Conservation (phyloP, 2,113 vertebrate genomes). For the Planiliza haematocheilus region DNA sequence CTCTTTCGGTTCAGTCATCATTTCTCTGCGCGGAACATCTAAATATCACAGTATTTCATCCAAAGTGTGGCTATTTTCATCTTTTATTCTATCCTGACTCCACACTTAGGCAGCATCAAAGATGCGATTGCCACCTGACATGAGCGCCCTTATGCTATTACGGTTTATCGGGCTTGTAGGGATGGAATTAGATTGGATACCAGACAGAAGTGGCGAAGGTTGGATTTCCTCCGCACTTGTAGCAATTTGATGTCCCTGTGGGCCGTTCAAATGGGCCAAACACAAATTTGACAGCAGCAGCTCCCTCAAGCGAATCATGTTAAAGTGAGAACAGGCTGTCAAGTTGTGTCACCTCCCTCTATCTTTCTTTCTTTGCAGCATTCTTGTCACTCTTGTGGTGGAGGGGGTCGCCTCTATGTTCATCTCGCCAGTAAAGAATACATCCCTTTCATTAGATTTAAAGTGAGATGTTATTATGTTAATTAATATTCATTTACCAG, state of each 20-base stretch:
- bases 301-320: slow-evolving; percentile 68
- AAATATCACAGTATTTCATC: background rate
- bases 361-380: slow-evolving; percentile 41
- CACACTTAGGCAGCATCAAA: slow-evolving; percentile 1
- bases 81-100: slow-evolving; percentile 11
- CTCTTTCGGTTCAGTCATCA: too few species aligned
- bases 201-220: slow-evolving; percentile 41
- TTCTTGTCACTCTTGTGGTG: slow-evolving; percentile 26
- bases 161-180: slow-evolving; percentile 44
- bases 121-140: slow-evolving; percentile 47
- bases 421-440: slow-evolving; percentile 49
- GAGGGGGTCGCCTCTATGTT: slow-evolving; percentile 57
- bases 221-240: slow-evolving; percentile 53
- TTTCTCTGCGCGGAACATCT: background rate
- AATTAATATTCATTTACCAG: slow-evolving; percentile 44
- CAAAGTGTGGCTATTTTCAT: background rate
- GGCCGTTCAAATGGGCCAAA: slow-evolving; percentile 51
- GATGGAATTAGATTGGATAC: slow-evolving; percentile 63
- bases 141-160: slow-evolving; percentile 31
- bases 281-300: slow-evolving; percentile 71
- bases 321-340: slow-evolving; percentile 71
- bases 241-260: slow-evolving; percentile 59
- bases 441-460: slow-evolving; percentile 19
- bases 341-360: slow-evolving; percentile 55
- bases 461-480: slow-evolving; percentile 57